Base-by-base conservation (phyloP, 2,113 vertebrate genomes). In the Peromyscus polionotus region DNA sequence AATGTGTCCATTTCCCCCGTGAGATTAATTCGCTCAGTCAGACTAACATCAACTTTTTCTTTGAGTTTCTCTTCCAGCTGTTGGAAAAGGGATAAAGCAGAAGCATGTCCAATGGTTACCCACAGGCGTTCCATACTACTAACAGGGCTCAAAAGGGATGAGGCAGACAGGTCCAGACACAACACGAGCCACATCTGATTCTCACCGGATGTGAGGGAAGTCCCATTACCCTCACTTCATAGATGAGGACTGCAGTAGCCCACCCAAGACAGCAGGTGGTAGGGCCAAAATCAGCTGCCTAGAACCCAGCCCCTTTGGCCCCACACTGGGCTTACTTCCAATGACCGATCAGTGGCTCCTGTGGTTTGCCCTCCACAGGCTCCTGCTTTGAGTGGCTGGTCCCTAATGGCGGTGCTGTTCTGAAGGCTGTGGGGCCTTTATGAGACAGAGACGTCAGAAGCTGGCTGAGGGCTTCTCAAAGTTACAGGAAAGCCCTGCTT, bases 61-160 rank as follows among this genome's bases (percentile, higher is more conserved):
- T 99, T 99, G 13, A 99, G 99, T 93, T 99, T 99, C 97, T 99
- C 99, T 98, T 99, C 99, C 96, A 99, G 90, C 99, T 99, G 98
- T 98, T 48, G 83, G 91, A 85, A 98, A 98, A 94, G 85, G 95
- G 95, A 95, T 96, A 57, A 96, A 91, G 92, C 19, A 75, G 93
- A 85, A 85, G 61, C 24, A 73, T 0, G 4, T 14, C 93, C 73
- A 93, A 75, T 72, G 28, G 70, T 10, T 57, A 89, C 33, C 17
- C 63, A 65, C 72, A 85, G 42, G 48, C 80, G 75, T 63, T 57
- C 7, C 4, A 12, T 19, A 61, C 14, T 26, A 84, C 42, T 26
- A 79, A 13, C 36, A 89, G 19, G 12, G 51, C 26, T 57, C 79
- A 91, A 51, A 8, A 59, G 42, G 76, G 42, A 68, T 33, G 42